phyloP scores from a whole-genome alignment of 2,113 vertebrate genomes.

The Pao palembangensis region DNA sequence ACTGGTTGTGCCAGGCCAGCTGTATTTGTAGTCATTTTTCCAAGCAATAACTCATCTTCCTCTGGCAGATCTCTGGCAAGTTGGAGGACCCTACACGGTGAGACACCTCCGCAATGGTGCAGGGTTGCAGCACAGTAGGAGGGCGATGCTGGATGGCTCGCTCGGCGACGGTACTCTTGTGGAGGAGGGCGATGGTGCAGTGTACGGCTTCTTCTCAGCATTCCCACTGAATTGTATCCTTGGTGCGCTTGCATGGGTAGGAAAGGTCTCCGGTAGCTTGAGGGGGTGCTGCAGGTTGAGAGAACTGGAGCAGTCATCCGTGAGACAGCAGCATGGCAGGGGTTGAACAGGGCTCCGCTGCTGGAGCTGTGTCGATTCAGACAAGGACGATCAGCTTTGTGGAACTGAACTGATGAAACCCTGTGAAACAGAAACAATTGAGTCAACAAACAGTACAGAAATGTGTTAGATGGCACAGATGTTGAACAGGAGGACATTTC shows the following conservation, averaged over 20 bases:
- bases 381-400: constrained; percentile 69
- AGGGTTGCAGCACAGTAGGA: constrained; percentile 69
- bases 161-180: constrained; percentile 70
- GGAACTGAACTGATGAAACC: constrained; percentile 73
- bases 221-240: constrained; percentile 54
- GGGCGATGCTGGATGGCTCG: constrained; percentile 74
- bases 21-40: constrained; percentile 39
- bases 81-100: constrained; percentile 35
- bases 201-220: constrained; percentile 73
- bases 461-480: too few relatives aligned
- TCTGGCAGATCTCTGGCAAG: constrained; percentile 40
- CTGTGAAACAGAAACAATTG: constrained; percentile 35
- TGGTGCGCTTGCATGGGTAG: constrained; percentile 50
- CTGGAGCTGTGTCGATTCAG: constrained; percentile 75
- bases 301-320: constrained; percentile 53
- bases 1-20: constrained; percentile 33
- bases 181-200: constrained; percentile 69
- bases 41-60: constrained; percentile 40
- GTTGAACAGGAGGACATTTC: too few relatives aligned
- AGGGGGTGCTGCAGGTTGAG: constrained; percentile 74
- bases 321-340: constrained; percentile 48
- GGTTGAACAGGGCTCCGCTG: constrained; percentile 71
- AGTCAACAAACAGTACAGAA: not conserved
- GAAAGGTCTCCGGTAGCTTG: constrained; percentile 65
- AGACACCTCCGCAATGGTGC: constrained; percentile 55